phyloP scores from a whole-genome alignment of 2,113 vertebrate genomes.

The Paralichthys olivaceus region DNA sequence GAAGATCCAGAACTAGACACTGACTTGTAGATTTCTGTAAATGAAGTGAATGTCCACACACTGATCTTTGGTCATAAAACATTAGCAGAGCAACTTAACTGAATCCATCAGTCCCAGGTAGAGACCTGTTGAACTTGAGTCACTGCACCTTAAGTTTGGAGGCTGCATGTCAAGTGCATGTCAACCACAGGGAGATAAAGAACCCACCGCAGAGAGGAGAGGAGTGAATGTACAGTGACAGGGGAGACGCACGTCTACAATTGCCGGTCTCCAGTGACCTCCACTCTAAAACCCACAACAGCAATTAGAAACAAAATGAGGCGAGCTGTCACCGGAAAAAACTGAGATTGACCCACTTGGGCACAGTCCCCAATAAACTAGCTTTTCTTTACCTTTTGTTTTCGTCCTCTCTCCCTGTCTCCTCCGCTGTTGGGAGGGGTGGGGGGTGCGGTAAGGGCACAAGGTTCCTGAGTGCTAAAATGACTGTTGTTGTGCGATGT shows the following conservation, averaged over 20 bases:
- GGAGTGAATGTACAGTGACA: conserved; percentile 19
- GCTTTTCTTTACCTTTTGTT: conserved; percentile 71
- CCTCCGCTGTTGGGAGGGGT: conserved; percentile 45
- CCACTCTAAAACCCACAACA: conserved; percentile 19
- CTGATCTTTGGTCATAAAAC: background rate
- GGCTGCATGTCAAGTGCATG: background rate
- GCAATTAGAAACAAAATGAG: conserved; percentile 86
- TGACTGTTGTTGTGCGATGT: conserved; percentile 90
- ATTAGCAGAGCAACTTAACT: too few relatives aligned
- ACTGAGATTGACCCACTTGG: conserved; percentile 85
- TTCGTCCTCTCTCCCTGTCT: conserved; percentile 41
- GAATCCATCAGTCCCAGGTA: background rate
- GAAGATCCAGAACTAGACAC: background rate
- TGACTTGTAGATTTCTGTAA: background rate
- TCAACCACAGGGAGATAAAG: background rate
- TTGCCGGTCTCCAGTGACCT: conserved; percentile 28
- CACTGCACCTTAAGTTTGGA: conserved; percentile 6
- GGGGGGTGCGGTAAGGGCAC: conserved; percentile 3
- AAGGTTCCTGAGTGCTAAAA: conserved; percentile 84
- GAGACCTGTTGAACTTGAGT: background rate
- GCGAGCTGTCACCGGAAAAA: conserved; percentile 64
- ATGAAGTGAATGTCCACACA: background rate
- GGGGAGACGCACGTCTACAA: conserved; percentile 11
- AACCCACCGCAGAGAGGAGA: conserved; percentile 3
- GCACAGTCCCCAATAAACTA: conserved; percentile 77